Evolutionary conservation across 2,797 vertebrate genomes (phyloP), one percentile per base, ranked within the genome.

Genomic region (Mus minutoides): DNA sequence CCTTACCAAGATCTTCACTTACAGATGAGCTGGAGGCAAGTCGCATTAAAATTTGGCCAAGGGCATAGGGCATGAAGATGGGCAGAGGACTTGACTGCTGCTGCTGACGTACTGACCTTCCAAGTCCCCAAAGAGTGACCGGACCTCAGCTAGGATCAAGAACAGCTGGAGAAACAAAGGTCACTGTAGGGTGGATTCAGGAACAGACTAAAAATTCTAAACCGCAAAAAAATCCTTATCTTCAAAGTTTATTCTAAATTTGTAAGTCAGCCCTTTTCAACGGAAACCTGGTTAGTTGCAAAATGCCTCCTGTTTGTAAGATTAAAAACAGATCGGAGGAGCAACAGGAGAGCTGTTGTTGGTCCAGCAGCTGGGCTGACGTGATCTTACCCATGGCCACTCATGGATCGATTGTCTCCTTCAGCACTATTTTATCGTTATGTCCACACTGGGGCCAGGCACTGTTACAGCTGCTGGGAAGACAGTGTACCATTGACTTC

Each of bases 241-340:
- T 17, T 92, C 49, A 29, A 90, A 82, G 21, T 93, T 88, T 76
- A 34, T 56, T 93, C 43, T 76, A 40, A 62, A 49, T 88, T 73
- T 80, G 52, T 5, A 24, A 69, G 64, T 71, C 21, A 26, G 37
- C 21, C 49, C 9, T 77, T 77, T 69, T 76, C 46, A 40, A 73
- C 17, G 4, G n/a, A 56, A 77, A 13, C 0, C n/a, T 58, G 9
- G 37, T 60, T 43, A 62, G 12, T 86, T 75, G 56, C n/a, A 60
- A 88, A 84, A 75, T 34, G 12, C 56, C 67, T 46, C 24, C 3
- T 77, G 43, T 80, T 94, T n/a, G 11, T 69, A 73, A 94, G 60
- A 92, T 85, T 80, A 77, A 88, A 95, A 93, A 54, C 12, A 91
- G 82, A 73, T 85, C 0, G n/a, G 52, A 58, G 31, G 10, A 46